Conservation (phyloP, 2,797 vertebrate species). For the Chaetodon trifasciatus region DNA sequence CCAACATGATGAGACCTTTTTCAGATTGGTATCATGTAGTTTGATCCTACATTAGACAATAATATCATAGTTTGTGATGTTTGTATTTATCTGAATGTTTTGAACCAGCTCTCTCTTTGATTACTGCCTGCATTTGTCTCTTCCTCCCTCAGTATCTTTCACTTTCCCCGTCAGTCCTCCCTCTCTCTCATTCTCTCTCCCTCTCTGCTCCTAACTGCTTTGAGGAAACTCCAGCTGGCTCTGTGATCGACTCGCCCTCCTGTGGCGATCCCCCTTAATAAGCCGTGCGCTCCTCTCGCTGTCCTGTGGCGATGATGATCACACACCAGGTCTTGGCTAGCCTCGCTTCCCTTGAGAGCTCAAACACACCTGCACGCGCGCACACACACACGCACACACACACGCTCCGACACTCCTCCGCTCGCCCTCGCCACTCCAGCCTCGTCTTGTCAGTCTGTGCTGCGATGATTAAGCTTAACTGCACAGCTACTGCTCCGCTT, state of each 20-base stretch:
- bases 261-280: slow-evolving; percentile 54
- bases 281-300: slow-evolving; percentile 27
- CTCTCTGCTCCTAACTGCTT: slow-evolving; percentile 18
- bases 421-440: background rate
- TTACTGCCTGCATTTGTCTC: slow-evolving; percentile 3
- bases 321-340: slow-evolving; percentile 50
- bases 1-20: background rate
- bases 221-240: slow-evolving; percentile 65
- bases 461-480: slow-evolving; percentile 33
- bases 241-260: slow-evolving; percentile 59
- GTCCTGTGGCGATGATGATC: slow-evolving; percentile 63
- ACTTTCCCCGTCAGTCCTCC: background rate
- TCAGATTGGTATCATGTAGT: background rate
- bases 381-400: background rate
- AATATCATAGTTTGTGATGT: background rate
- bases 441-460: slow-evolving; percentile 14
- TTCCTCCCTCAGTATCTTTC: background rate
- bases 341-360: slow-evolving; percentile 32
- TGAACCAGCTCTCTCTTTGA: background rate
- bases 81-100: background rate
- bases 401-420: background rate
- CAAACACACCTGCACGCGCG: background rate
- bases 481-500: slow-evolving; percentile 5
- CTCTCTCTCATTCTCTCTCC: background rate
- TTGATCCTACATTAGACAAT: background rate